These are phyloP conservation scores for Loripinus fragilis DNA, from an alignment of 2,888 invertebrate species.

Conservation along the genomic window DNA sequence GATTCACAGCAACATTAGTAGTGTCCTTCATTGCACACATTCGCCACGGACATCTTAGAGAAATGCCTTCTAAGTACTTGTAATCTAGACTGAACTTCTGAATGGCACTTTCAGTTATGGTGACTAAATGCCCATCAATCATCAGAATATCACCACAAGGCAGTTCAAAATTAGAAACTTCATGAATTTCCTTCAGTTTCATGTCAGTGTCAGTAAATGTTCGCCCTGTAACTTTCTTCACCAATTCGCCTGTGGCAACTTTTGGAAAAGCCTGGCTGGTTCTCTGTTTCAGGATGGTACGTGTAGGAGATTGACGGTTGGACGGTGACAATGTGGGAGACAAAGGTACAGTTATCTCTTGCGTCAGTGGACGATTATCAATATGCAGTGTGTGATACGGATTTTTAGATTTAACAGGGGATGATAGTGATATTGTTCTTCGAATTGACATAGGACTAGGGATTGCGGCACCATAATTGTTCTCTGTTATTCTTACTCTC, in stretches of 20 bases:
- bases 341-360: conserved; percentile 25
- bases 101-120: conserved; percentile 47
- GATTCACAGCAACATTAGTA: conserved; percentile 49
- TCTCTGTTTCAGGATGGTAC: conserved; percentile 21
- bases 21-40: conserved; percentile 53
- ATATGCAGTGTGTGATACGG: conserved; percentile 38
- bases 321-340: conserved; percentile 29
- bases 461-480: conserved; percentile 24
- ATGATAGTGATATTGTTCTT: conserved; percentile 45
- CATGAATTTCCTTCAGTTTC: conserved; percentile 39
- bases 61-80: conserved; percentile 45
- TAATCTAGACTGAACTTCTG: conserved; percentile 56
- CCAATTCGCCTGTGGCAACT: conserved; percentile 55
- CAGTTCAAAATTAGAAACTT: conserved; percentile 56
- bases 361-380: conserved; percentile 39
- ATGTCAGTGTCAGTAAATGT: conserved; percentile 20
- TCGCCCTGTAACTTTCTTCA: conserved; percentile 44
- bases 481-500: conserved; percentile 12
- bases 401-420: conserved; percentile 31
- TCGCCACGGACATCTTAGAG: conserved; percentile 53
- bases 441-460: conserved; percentile 52
- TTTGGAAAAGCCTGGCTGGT: conserved; percentile 41
- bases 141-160: conserved; percentile 56
- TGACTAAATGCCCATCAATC: conserved; percentile 41
- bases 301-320: conserved; percentile 37